phyloP scores from a whole-genome alignment of 2,113 vertebrate species.

The Candoia aspera region DNA sequence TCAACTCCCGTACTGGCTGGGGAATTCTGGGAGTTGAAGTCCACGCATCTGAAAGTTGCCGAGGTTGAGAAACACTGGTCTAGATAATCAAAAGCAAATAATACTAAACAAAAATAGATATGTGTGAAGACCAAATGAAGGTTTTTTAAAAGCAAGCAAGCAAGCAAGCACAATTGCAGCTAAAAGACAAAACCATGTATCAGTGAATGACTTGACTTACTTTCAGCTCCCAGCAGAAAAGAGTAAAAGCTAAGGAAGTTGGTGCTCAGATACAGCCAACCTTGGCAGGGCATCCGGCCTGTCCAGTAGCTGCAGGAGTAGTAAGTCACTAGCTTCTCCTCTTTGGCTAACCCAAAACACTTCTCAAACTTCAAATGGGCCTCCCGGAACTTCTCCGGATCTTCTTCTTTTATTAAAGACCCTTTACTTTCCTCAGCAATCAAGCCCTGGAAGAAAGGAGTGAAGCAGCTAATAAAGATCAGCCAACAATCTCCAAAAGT shows the following conservation, averaged over 20 bases:
- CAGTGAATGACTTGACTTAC: conserved; percentile 69
- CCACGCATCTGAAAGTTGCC: too few relatives aligned
- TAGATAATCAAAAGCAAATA: too few relatives aligned
- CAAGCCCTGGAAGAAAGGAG: conserved; percentile 79
- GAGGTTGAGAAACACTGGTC: too few relatives aligned
- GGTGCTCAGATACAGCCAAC: conserved; percentile 98
- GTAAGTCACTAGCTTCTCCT: conserved; percentile 96
- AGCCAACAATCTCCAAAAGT: neutral
- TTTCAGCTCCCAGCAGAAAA: conserved; percentile 91
- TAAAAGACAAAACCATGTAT: neutral
- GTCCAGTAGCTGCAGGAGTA: conserved; percentile 99
- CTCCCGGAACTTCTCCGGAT: conserved; percentile 95
- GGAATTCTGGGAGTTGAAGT: too few relatives aligned
- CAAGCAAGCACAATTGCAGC: too few relatives aligned
- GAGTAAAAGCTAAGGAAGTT: conserved; percentile 99
- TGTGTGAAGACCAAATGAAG: neutral
- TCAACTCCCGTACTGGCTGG: too few relatives aligned
- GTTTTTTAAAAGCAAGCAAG: neutral
- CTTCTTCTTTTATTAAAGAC: conserved; percentile 86
- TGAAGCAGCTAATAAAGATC: neutral
- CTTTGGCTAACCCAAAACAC: conserved; percentile 89
- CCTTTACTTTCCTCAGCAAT: conserved; percentile 94
- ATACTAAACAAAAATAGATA: too few relatives aligned
- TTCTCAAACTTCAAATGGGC: conserved; percentile 92
- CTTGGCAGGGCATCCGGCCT: conserved; percentile 95